phyloP scores from a whole-genome alignment of 2,113 vertebrate species.

The Coptodon rendalli region DNA sequence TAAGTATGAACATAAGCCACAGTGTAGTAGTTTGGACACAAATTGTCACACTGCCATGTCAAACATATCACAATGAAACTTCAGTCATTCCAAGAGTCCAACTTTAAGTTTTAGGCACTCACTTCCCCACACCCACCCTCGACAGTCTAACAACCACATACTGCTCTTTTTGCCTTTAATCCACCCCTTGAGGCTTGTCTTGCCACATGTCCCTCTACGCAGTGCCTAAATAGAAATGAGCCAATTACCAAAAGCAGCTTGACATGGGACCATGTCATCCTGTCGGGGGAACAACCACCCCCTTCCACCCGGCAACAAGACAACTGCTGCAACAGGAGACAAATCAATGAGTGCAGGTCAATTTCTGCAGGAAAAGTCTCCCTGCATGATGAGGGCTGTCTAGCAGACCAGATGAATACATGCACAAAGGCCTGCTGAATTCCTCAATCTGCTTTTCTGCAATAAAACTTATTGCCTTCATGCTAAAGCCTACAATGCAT shows the following conservation, averaged over 20 bases:
- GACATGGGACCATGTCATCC: conserved; percentile 30
- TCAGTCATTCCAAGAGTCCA: neutral
- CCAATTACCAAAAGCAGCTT: conserved; percentile 43
- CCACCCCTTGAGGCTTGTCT: neutral
- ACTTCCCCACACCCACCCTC: neutral
- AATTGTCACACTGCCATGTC: neutral
- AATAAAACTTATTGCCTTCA: neutral
- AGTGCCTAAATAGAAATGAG: conserved; percentile 21
- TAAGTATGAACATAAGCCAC: neutral
- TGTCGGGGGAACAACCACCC: conserved; percentile 19
- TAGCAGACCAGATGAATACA: neutral
- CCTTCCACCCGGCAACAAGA: neutral
- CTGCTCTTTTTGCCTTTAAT: neutral
- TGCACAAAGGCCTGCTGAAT: neutral
- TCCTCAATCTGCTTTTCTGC: neutral
- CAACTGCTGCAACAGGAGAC: conserved; percentile 15
- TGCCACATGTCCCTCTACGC: neutral
- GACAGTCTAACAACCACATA: neutral
- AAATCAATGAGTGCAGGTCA: conserved; percentile 45
- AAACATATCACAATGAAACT: neutral
- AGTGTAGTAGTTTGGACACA: neutral
- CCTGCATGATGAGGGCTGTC: neutral
- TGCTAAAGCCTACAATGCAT: neutral
- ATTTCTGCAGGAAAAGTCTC: neutral
- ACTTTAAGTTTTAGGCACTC: neutral